Evolutionary conservation across 1,140 invertebrate species (phyloP), one percentile per base, ranked within the genome.

Genomic region (Aethina tumida): DNA sequence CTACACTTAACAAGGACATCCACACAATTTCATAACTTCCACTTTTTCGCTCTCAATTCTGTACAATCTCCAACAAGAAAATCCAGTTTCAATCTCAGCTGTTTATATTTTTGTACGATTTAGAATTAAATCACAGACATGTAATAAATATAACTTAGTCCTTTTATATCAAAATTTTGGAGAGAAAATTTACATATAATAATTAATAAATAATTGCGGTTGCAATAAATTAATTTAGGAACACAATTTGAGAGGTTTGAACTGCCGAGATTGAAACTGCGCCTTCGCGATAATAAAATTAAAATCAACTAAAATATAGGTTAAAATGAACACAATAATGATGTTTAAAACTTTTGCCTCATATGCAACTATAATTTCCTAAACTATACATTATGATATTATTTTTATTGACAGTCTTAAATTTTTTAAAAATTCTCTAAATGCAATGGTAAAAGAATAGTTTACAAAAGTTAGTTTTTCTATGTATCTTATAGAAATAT

Each of bases 401-500:
- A 42, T 41, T 39, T 39, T 41, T 50, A 43, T 29, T 33, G 39
- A 50, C 49, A 50, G 49, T 50, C 49, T 50, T 47, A 44, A 41
- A 44, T 40, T 47, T 47, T 50, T 41, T 42, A 44, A 41, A 44
- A 32, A 29, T 50, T 44, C 17, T 37, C 35, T 47, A 47, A 47
- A 50, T 47, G 41, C 42, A 38, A 37, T 40, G 49, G n/a, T 50
- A 50, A 50, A 50, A 50, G 45, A 50, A 47, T 50, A 50, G 35
- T 44, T 45, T 43, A 38, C 20, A 38, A 38, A 38, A 38, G 35
- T 38, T 38, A 38, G 8, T 36, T 27, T 38, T 36, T 39, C 32
- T 38, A 29, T 38, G 15, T 43, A 35, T 29, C 35, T 45, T 35
- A 45, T 33, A 45, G 30, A 45, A 39, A 45, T 27, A 39, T 40